Evolutionary conservation across 2,888 invertebrate genomes (phyloP).

Genomic region (Apantesis nais): DNA sequence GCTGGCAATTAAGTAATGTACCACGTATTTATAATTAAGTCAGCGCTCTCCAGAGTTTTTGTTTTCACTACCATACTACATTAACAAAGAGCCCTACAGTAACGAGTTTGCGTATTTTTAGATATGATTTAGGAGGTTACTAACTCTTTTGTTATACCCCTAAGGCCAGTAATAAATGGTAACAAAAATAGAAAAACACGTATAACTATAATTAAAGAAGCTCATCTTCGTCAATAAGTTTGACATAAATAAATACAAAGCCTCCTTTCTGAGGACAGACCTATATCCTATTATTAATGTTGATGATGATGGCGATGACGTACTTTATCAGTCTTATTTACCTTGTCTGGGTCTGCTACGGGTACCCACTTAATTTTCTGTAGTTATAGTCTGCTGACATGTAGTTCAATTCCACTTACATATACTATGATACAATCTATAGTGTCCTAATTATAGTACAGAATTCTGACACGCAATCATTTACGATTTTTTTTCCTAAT

Average conservation of each 20-base stretch:
- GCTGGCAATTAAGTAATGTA: conserved; percentile 36
- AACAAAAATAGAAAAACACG: neutral
- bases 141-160: conserved; percentile 14
- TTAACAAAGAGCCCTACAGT: conserved; percentile 35
- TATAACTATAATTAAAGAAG: neutral
- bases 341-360: too few relatives aligned
- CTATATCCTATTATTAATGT: too few relatives aligned
- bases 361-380: too few relatives aligned
- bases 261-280: too few relatives aligned
- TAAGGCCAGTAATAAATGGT: neutral
- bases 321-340: neutral
- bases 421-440: neutral
- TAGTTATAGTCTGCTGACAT: neutral
- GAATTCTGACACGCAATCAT: neutral
- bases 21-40: conserved; percentile 38
- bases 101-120: conserved; percentile 31
- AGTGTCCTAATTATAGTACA: neutral
- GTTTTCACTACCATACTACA: conserved; percentile 42
- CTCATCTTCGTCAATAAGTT: neutral
- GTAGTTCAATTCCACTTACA: neutral
- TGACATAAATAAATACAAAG: neutral
- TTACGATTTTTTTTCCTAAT: neutral
- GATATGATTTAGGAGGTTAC: neutral
- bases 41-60: conserved; percentile 28
- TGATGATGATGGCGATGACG: too few relatives aligned